Percentiles rank a stretch among this genome's conserved stretches.
Conservation (phyloP, 2,797 vertebrate genomes). For the Chrysolophus pictus region DNA sequence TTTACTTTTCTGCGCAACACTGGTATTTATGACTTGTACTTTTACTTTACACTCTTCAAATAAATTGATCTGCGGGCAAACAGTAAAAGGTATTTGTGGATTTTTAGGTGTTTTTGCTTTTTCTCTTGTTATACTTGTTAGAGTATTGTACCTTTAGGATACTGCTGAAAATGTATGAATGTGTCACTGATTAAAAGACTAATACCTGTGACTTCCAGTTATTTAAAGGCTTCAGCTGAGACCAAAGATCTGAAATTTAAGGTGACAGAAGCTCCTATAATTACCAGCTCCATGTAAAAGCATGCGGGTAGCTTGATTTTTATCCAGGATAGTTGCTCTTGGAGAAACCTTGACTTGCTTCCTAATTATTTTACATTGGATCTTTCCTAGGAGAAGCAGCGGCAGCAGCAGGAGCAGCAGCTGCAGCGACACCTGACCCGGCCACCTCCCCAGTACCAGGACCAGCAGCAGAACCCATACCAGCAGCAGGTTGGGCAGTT, state of each 20-base stretch:
- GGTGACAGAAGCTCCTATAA: neutral
- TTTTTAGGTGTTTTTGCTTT: neutral
- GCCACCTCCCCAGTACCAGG: constrained; percentile 96
- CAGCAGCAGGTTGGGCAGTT: constrained; percentile 90
- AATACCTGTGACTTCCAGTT: neutral
- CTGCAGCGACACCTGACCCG: constrained; percentile 94
- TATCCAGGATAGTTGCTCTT: neutral
- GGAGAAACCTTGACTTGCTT: neutral
- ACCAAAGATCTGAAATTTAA: neutral
- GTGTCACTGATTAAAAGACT: neutral
- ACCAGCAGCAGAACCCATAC: constrained; percentile 91
- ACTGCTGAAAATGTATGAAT: neutral
- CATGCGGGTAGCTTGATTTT: neutral
- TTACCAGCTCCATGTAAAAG: neutral
- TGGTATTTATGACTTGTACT: neutral
- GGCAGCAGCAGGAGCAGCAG: constrained; percentile 91
- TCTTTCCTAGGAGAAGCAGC: constrained; percentile 88
- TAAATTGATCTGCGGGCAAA: neutral
- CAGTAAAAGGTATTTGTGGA: neutral
- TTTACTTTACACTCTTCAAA: neutral
- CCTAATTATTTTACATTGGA: neutral
- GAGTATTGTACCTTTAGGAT: neutral
- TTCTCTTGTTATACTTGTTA: neutral
- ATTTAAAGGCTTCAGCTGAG: neutral
- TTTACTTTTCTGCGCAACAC: neutral